phyloP scores from a whole-genome alignment of 2,113 vertebrate species.

The rat (Rattus norvegicus) region GRCr8 NC_086028.1:54010001-54010500 shows the following conservation, averaged over 20 bases:
- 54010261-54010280: accelerated
- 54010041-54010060: constrained; percentile 93
- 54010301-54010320: constrained; percentile 49
- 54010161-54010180: constrained; percentile 96
- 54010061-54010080: constrained; percentile 97
- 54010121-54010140: constrained; percentile 95
- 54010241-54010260: background rate
- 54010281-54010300: background rate
- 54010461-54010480: background rate
- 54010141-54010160: constrained; percentile 97
- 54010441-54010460: background rate
- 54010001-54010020: background rate
- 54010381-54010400: background rate
- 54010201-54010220: constrained; percentile 86
- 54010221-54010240: background rate
- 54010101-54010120: constrained; percentile 97
- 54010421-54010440: background rate
- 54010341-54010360: background rate
- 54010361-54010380: background rate
- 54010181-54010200: constrained; percentile 91
- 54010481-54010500: background rate
- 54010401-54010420: background rate
- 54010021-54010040: background rate
- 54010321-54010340: background rate
- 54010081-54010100: constrained; percentile 95